Evolutionary conservation across 2,888 invertebrate genomes (phyloP), one percentile per base, ranked within the genome.

Genomic region (Mechanitis messenoides): DNA sequence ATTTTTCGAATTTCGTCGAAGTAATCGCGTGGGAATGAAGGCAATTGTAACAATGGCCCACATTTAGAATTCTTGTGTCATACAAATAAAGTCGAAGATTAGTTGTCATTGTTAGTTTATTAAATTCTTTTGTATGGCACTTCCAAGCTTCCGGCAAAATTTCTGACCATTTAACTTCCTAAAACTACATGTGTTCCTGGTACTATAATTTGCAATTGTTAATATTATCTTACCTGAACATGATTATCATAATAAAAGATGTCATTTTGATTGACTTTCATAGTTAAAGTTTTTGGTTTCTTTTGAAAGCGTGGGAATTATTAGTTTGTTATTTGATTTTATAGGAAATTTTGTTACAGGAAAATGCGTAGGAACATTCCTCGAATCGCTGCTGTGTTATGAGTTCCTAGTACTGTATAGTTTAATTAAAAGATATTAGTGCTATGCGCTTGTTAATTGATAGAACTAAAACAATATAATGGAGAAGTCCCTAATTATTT

Each of bases 11-110:
- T 70, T 72, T 73, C 67, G 64, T 63, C 68, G 72, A 71, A 73
- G 62, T 11, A 62, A 63, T 59, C 58, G 64, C 76, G 75, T 78
- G 76, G 76, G 77, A 78, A 76, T 62, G 56, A 53, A 68, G 64
- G 59, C 61, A 64, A 65, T 65, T 58, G 63, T 45, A 45, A 55
- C 54, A 55, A 61, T 59, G 64, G 63, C 59, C 63, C 62, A 65
- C 59, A 57, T 46, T 53, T 53, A 54, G 50, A 33, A 56, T 45
- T 50, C 64, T 62, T 69, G 61, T 63, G 33, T 0, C 12, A 6
- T 53, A 11, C 62, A 1, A 12, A 54, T 70, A 70, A 61, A 57
- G 66, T 67, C 35, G 54, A 63, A 55, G 67, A 62, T 66, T 59
- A 33, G 55, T 60, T 42, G 9, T 33, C 33, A 28, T 3, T 38